Evolutionary conservation across 2,888 invertebrate species (phyloP).

Genomic region (Melinaea marsaeus): DNA sequence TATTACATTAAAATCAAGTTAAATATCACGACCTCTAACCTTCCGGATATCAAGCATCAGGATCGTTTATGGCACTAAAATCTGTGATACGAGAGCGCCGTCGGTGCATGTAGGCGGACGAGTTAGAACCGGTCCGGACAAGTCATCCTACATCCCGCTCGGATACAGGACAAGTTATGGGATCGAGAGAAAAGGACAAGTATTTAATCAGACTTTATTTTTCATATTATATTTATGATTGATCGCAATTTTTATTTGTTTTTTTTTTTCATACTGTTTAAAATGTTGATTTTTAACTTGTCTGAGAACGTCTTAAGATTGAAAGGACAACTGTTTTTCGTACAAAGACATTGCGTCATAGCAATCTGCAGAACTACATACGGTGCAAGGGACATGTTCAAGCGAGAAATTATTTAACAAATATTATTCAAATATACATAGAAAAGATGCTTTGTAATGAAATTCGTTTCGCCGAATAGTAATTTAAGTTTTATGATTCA

Average conservation of each 20-base stretch:
- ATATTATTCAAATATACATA: neutral
- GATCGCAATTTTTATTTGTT: too few relatives aligned
- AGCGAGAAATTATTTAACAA: neutral
- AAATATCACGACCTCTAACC: conserved; percentile 20
- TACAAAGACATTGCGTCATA: conserved; percentile 1
- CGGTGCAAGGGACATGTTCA: neutral
- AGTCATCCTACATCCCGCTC: conserved; percentile 17
- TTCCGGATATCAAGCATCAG: conserved; percentile 30
- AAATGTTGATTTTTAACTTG: neutral
- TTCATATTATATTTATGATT: too few relatives aligned
- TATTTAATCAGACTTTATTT: neutral
- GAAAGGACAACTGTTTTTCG: neutral
- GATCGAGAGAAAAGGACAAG: conserved; percentile 2
- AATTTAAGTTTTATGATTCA: too few relatives aligned
- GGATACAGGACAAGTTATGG: conserved; percentile 9
- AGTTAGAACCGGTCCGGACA: conserved; percentile 47
- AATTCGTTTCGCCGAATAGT: too few relatives aligned
- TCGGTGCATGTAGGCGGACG: conserved; percentile 44
- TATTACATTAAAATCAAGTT: neutral
- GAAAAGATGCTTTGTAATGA: too few relatives aligned
- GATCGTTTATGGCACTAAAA: conserved; percentile 23
- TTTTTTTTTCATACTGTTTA: neutral
- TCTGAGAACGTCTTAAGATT: neutral
- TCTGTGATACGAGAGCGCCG: conserved; percentile 33
- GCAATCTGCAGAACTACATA: neutral